Percentiles rank a stretch among this genome's conserved stretches.
These are phyloP conservation scores for Artemia sinica DNA, from an alignment of 2,888 invertebrate genomes.

Conservation along the genomic window DNA sequence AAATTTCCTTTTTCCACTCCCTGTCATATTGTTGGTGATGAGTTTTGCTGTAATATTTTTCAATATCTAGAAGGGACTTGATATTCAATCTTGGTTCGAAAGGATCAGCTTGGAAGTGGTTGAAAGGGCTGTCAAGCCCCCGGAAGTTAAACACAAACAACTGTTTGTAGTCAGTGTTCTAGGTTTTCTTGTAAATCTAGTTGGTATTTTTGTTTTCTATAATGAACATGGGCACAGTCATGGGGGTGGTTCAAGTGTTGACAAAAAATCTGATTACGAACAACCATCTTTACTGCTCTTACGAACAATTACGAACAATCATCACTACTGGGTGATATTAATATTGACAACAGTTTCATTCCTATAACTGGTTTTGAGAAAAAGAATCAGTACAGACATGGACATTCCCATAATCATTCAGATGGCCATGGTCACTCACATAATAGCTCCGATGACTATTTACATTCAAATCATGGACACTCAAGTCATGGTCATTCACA, in stretches of 20 bases:
- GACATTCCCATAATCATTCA: too few relatives aligned
- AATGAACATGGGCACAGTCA: constrained; percentile 29
- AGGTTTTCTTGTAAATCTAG: constrained; percentile 79
- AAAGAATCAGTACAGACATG: constrained; percentile 23
- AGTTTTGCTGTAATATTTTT: too few relatives aligned
- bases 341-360: not conserved
- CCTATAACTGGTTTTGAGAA: constrained; percentile 24
- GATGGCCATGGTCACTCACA: too few relatives aligned
- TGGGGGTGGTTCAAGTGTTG: constrained; percentile 16
- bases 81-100: too few relatives aligned
- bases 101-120: constrained; percentile 60
- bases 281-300: constrained; percentile 33
- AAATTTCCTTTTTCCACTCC: constrained; percentile 75
- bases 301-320: constrained; percentile 31
- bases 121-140: constrained; percentile 85
- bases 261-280: constrained; percentile 30
- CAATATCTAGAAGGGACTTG: too few relatives aligned
- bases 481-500: too few relatives aligned
- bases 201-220: constrained; percentile 43
- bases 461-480: too few relatives aligned
- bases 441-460: too few relatives aligned
- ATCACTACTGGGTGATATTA: constrained; percentile 25
- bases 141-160: constrained; percentile 91
- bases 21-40: constrained; percentile 46
- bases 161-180: constrained; percentile 78